Base-by-base conservation (phyloP, 30 jellyfish, hydroid and myxozoan species). In the Pseudorhiza aurosa region DNA sequence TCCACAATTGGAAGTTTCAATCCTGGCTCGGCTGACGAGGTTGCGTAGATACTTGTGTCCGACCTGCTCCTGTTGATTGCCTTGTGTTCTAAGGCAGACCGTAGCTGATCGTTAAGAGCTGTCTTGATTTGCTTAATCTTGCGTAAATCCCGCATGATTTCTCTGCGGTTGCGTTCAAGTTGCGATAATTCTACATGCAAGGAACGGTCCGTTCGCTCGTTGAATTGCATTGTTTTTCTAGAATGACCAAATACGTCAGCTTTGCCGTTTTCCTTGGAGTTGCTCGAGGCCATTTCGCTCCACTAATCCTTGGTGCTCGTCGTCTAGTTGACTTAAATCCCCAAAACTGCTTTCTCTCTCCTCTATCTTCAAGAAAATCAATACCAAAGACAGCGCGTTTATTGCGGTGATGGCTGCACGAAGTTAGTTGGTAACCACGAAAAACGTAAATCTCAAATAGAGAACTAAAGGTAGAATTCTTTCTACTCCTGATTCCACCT, bases 121-220 rank as follows among this genome's bases (percentile, higher is more conserved):
- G 58, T 27, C 50, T 80, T 51, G 46, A 80, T 72, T 36, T 80
- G 83, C 27, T 80, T 70, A 9, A 80, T 80, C 60, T 65, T 80
- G 12, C 72, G 57, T 18, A 80, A 45, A 37, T 80, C 91, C 25
- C 84, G 63, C 58, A 32, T 26, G 1, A 80, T 60, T 39, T 80
- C 72, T 40, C 71, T 19, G 8, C 77, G 91, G 36, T 58, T 80
- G 32, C 75, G 49, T 39, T 80, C 91, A 0, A 80, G 77, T 39
- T 80, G 91, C 4, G 91, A 80, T 5, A 80, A 77, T 40, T 80
- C 91, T 24, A 71, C 77, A 15, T 49, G 8, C 65, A 80, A 35
- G 4, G 91, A 64, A 0, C 91, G 59, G 44, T 80, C 84, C 22
- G 91, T 80, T 37, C 91, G 59, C 27, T 80, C 91, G 76, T 80